Conservation (phyloP, 1,140 invertebrate species). For the Stenopsyche tienmushanensis region DNA sequence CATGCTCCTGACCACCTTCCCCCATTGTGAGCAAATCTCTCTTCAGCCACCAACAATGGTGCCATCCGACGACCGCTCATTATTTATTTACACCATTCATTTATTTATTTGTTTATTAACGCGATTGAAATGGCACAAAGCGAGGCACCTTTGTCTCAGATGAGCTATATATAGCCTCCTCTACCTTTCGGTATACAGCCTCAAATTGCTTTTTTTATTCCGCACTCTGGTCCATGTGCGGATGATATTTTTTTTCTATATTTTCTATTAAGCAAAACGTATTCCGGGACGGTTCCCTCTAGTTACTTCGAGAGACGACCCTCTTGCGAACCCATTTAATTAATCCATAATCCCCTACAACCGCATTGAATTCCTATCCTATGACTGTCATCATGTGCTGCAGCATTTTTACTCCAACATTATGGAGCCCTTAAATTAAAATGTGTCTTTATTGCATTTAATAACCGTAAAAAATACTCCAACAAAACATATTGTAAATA, state of each 20-base stretch:
- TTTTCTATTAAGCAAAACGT: too few species aligned
- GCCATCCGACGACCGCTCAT: slow-evolving; percentile 1
- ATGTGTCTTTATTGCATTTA: too few species aligned
- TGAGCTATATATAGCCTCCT: too few species aligned
- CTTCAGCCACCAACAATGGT: slow-evolving; percentile 3
- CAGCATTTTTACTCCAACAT: neutral
- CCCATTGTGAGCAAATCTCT: slow-evolving; percentile 1
- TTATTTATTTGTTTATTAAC: slow-evolving; percentile 15
- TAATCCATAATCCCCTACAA: slow-evolving; percentile 9
- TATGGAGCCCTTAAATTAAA: too few species aligned
- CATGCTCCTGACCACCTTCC: neutral
- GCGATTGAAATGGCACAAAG: neutral
- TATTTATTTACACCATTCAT: slow-evolving; percentile 14
- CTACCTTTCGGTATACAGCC: too few species aligned
- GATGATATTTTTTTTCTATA: too few species aligned
- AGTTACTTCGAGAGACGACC: neutral
- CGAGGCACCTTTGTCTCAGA: too few species aligned
- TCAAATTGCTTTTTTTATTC: too few species aligned
- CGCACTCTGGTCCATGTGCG: too few species aligned
- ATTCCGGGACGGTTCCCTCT: neutral
- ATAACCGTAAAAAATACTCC: too few species aligned
- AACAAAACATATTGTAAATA: too few species aligned
- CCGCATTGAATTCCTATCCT: slow-evolving; percentile 1
- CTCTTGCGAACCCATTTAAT: slow-evolving; percentile 5
- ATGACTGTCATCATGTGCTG: neutral